Base-by-base conservation (phyloP, 2,797 vertebrate species). In the Gadopsis bispinosus region DNA sequence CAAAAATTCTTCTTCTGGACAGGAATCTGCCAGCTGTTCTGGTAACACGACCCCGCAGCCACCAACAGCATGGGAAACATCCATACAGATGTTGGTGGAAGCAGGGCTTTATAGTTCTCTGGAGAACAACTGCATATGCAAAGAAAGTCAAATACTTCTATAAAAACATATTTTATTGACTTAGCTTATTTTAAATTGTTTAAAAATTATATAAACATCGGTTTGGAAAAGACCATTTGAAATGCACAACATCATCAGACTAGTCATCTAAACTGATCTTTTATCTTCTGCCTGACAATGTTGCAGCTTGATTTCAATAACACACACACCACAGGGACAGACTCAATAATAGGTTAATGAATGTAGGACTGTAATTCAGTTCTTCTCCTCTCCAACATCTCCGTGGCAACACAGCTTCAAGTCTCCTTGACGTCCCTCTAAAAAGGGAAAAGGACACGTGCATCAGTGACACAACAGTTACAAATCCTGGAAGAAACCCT, bases 81-180 rank as follows among this genome's bases (percentile, higher is more conserved):
- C 5, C 22, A 58, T 60, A 66, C 19, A 60, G 51, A 73, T 39
- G 45, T 78, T 41, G 29, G 9, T n/a, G 17, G 54, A 54, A 58
- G 53, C 55, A 47, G 13, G 3, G 12, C 17, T 39, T 51, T 1
- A 19, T 4, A 13, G n/a, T 63, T 59, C 58, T 47, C 73, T 26
- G 47, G 43, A 58, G 65, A 70, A 56, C 4, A 59, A 39, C 37
- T 39, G 10, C 37, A 39, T 37, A 61, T 53, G 37, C 29, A 60
- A 69, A 4, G 3, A 60, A 26, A 62, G 31, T 14, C 12, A 54
- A 71, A 56, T 29, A 50, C 45, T 61, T 48, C 2, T 37, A n/a
- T 54, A 53, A 56, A 80, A 75, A 82, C 48, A 55, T 3, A 1
- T 77, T 91, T 92, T 85, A 93, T 90, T 81, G 16, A 60, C 19